Conservation (phyloP, 2,888 invertebrate genomes). For the Drosophila nigricruria region DNA sequence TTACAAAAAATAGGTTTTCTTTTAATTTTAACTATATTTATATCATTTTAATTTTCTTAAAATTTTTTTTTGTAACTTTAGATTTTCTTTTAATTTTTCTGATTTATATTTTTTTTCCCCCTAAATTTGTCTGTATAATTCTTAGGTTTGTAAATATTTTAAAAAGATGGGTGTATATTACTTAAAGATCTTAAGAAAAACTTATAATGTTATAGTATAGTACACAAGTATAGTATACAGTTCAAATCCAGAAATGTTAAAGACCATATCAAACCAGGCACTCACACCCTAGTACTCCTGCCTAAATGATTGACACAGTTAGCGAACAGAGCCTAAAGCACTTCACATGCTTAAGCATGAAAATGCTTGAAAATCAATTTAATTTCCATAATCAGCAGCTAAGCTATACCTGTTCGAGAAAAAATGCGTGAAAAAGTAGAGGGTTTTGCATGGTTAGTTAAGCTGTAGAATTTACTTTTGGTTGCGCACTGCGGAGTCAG, state of each 20-base stretch:
- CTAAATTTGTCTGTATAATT: no score
- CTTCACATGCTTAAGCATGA: neutral
- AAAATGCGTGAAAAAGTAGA: slow-evolving; percentile 6
- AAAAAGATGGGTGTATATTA: no score
- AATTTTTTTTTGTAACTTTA: no score
- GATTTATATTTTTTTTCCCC: no score
- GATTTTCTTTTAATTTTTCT: no score
- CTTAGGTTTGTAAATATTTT: no score
- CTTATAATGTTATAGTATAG: no score
- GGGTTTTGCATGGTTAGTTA: slow-evolving; percentile 34
- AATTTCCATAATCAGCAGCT: slow-evolving; percentile 10
- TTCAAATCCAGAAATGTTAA: neutral
- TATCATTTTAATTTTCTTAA: no score
- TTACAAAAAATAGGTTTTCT: no score
- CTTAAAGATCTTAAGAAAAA: no score
- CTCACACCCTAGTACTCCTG: neutral
- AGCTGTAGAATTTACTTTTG: slow-evolving; percentile 10
- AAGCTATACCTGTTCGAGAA: slow-evolving; percentile 11
- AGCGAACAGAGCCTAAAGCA: neutral
- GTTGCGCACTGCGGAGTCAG: neutral
- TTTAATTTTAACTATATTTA: no score
- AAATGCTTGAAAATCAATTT: slow-evolving; percentile 8
- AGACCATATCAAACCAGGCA: neutral
- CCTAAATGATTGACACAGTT: neutral
- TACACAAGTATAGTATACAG: neutral